phyloP scores from a whole-genome alignment of 1,140 invertebrate species.

The Macrobrachium nipponense region DNA sequence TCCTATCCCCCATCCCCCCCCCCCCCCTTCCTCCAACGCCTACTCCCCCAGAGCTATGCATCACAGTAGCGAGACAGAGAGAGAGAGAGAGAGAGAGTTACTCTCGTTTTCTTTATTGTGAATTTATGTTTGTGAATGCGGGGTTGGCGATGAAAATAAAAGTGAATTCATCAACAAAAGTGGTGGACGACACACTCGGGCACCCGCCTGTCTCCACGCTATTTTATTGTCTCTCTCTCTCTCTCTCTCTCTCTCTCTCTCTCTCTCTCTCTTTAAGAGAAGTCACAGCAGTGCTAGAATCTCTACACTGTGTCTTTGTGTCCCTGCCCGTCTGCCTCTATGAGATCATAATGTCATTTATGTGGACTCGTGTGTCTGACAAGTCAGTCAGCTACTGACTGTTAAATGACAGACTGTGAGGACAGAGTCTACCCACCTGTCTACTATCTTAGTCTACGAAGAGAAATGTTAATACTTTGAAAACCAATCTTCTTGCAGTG shows the following conservation, averaged over 20 bases:
- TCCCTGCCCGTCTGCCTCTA: not conserved
- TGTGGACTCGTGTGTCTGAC: conserved; percentile 1
- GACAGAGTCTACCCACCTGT: too few species aligned
- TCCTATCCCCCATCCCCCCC: too few species aligned
- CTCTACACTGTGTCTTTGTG: not conserved
- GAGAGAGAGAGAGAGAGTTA: conserved; percentile 5
- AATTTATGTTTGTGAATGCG: conserved; percentile 50
- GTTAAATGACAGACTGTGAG: too few species aligned
- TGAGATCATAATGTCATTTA: not conserved
- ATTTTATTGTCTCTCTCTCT: conserved; percentile 3
- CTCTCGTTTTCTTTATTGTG: conserved; percentile 52
- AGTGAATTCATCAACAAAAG: conserved; percentile 58
- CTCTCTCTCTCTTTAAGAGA: conserved; percentile 2
- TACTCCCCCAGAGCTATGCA: too few species aligned
- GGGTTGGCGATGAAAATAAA: conserved; percentile 39
- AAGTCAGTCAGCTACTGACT: too few species aligned
- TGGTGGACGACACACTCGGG: conserved; percentile 44
- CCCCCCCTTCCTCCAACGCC: too few species aligned
- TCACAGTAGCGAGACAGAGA: not conserved
- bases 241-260: conserved; percentile 23
- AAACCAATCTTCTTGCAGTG: too few species aligned
- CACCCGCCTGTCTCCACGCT: not conserved
- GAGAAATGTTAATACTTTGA: too few species aligned
- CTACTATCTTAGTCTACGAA: too few species aligned
- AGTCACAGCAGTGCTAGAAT: not conserved